Conservation (phyloP, 2,113 vertebrate genomes). For the Vireo altiloquus region DNA sequence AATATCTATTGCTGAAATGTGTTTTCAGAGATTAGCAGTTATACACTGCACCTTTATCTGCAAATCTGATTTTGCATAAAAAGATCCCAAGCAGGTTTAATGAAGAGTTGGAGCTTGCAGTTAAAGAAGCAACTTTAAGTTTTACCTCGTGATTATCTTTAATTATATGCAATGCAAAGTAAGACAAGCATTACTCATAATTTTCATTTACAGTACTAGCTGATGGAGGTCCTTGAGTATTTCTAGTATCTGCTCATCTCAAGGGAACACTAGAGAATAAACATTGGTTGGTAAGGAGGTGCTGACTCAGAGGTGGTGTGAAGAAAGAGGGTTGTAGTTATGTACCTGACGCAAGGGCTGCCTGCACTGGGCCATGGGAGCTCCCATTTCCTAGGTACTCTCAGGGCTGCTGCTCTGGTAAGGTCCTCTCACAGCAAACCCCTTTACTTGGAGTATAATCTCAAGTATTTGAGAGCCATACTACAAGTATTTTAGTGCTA, state of each 20-base stretch:
- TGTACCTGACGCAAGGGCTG: neutral
- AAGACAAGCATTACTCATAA: neutral
- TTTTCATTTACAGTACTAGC: neutral
- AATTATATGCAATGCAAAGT: neutral
- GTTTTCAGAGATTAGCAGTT: neutral
- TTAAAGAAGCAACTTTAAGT: neutral
- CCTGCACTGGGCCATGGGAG: fast-evolving
- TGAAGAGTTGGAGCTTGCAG: neutral
- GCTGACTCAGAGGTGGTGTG: neutral
- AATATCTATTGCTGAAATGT: neutral
- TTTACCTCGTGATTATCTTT: neutral
- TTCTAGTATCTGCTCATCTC: neutral
- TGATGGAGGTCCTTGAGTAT: neutral
- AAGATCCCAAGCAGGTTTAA: neutral
- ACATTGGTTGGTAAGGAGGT: neutral
- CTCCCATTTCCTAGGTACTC: neutral
- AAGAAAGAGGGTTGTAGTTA: neutral
- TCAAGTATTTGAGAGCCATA: neutral
- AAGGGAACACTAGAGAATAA: neutral
- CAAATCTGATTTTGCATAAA: neutral
- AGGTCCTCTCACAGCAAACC: neutral
- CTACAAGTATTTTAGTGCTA: neutral
- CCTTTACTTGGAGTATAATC: neutral
- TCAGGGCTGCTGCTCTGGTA: neutral
- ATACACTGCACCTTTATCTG: neutral